A percentile compares a stretch with the other conserved stretches of the same genome.
Evolutionary conservation across 2,888 invertebrate genomes (phyloP).

Genomic region (Aleiodes alternator): DNA sequence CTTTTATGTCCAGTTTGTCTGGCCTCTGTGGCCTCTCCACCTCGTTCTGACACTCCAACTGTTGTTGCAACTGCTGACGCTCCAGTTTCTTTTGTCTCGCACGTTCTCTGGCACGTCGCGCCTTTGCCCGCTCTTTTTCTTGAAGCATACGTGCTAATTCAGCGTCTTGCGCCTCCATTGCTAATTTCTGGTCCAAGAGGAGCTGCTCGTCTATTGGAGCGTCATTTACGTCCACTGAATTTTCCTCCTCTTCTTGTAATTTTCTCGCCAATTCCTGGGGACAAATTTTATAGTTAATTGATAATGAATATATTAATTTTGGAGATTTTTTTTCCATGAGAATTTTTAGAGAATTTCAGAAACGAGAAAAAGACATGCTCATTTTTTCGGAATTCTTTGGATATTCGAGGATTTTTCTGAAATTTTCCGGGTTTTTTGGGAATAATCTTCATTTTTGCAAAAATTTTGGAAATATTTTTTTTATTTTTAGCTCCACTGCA

Average conservation of each 20-base stretch:
- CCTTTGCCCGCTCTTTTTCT: constrained; percentile 84
- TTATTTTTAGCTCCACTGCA: too few relatives aligned
- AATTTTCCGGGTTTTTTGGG: too few relatives aligned
- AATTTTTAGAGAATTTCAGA: not conserved
- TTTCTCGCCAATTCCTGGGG: constrained; percentile 83
- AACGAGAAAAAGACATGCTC: not conserved
- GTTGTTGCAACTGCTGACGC: constrained; percentile 78
- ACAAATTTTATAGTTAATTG: not conserved
- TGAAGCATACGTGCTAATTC: constrained; percentile 86
- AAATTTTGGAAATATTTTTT: too few relatives aligned
- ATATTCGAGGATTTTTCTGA: too few relatives aligned
- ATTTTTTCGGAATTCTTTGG: too few relatives aligned
- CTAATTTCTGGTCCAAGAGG: constrained; percentile 80
- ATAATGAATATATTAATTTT: too few relatives aligned
- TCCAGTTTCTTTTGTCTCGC: constrained; percentile 76
- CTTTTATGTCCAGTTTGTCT: constrained; percentile 69
- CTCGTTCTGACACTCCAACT: constrained; percentile 71
- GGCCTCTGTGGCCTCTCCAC: constrained; percentile 69
- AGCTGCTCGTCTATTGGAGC: constrained; percentile 64
- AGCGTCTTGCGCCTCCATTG: constrained; percentile 88
- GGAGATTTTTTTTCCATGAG: not conserved
- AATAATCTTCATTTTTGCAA: too few relatives aligned
- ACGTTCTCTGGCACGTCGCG: constrained; percentile 83
- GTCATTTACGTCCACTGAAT: constrained; percentile 78
- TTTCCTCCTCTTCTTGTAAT: constrained; percentile 84